Evolutionary conservation across 2,888 invertebrate species (phyloP).

Genomic region (Pheosia gnoma): DNA sequence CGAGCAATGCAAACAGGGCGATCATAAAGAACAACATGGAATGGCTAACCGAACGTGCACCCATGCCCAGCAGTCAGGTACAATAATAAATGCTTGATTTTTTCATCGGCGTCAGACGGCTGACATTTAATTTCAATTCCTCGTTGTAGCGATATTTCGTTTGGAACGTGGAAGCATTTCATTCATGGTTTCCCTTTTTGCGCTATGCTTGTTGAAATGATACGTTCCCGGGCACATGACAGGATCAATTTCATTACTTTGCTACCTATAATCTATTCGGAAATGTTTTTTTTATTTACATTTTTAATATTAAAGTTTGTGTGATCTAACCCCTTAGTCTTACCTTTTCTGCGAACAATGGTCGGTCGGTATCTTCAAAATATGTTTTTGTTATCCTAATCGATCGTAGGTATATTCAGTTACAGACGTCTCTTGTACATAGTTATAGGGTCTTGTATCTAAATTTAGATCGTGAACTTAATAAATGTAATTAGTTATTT

Average conservation of each 20-base stretch:
- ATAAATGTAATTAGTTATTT: too few relatives aligned
- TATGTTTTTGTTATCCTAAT: too few relatives aligned
- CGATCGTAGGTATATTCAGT: too few relatives aligned
- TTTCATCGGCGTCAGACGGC: constrained; percentile 50
- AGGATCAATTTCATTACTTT: constrained; percentile 50
- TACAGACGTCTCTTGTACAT: too few relatives aligned
- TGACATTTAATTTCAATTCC: constrained; percentile 69
- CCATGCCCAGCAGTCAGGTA: constrained; percentile 30
- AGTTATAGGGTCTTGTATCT: too few relatives aligned
- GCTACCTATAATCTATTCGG: constrained; percentile 8
- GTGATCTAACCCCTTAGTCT: too few relatives aligned
- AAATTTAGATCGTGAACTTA: too few relatives aligned
- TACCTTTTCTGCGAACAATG: too few relatives aligned
- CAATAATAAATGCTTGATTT: constrained; percentile 47
- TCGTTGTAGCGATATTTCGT: constrained; percentile 52
- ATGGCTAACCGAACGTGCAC: constrained; percentile 15
- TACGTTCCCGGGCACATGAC: constrained; percentile 41
- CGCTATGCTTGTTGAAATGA: constrained; percentile 42
- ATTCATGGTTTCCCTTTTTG: constrained; percentile 48
- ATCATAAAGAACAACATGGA: constrained; percentile 20
- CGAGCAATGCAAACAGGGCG: constrained; percentile 22
- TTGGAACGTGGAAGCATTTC: constrained; percentile 44
- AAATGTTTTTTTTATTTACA: constrained; percentile 15
- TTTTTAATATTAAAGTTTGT: too few relatives aligned
- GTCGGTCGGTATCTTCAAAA: too few relatives aligned